phyloP scores from a whole-genome alignment of 92 coral and sea anemone species.

The Heliopora coerulea region DNA sequence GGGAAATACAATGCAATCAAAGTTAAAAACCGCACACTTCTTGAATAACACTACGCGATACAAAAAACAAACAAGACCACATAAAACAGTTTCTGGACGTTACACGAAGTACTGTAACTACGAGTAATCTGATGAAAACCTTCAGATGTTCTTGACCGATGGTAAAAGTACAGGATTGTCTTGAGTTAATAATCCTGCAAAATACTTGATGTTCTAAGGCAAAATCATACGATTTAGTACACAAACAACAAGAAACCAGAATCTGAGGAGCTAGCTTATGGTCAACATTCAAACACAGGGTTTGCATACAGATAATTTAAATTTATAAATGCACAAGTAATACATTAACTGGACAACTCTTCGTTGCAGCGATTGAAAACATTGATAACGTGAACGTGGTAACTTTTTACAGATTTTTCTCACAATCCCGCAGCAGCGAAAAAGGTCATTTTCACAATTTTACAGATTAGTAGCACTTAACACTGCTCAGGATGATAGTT shows the following conservation, averaged over 20 bases:
- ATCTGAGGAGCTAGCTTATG: background rate
- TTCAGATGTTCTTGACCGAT: conserved; percentile 8
- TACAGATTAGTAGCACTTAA: too few relatives aligned
- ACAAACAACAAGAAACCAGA: background rate
- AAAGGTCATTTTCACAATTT: too few relatives aligned
- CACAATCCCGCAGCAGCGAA: too few relatives aligned
- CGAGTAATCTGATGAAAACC: conserved; percentile 37
- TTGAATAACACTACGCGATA: background rate
- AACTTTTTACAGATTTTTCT: too few relatives aligned
- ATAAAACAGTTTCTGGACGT: background rate
- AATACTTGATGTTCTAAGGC: conserved; percentile 26
- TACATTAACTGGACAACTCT: too few relatives aligned
- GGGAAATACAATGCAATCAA: background rate
- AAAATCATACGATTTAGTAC: too few relatives aligned
- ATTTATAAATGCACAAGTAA: too few relatives aligned
- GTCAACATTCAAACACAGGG: background rate
- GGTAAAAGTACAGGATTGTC: conserved; percentile 32
- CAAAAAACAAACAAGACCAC: background rate
- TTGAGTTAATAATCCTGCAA: conserved; percentile 40
- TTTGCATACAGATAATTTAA: background rate
- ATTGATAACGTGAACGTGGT: too few relatives aligned
- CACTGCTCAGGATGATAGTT: too few relatives aligned
- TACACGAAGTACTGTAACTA: background rate
- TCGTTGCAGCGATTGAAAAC: too few relatives aligned
- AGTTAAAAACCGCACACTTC: background rate